phyloP scores from a whole-genome alignment of 2,797 vertebrate species.

The Gymnothorax javanicus region DNA sequence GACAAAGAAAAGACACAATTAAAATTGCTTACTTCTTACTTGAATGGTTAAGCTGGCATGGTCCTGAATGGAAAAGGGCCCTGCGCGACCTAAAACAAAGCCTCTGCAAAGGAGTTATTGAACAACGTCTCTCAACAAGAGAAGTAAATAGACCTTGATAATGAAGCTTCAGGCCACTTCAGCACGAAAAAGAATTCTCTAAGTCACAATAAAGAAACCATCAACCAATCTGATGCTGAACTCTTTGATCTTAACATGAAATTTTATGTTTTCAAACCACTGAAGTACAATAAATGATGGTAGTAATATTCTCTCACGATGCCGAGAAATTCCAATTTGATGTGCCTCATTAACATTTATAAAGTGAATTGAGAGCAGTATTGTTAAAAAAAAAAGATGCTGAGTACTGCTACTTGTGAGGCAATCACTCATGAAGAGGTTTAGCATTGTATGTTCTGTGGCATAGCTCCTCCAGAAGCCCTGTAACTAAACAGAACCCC shows the following conservation, averaged over 20 bases:
- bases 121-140: too few species aligned
- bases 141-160: too few species aligned
- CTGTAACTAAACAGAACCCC: background rate
- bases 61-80: too few species aligned
- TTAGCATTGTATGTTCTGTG: background rate
- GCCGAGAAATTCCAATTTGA: background rate
- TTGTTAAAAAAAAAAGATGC: background rate
- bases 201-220: background rate
- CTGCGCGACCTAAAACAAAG: too few species aligned
- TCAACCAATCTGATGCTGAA: background rate
- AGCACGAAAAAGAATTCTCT: background rate
- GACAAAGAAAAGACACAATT: too few species aligned
- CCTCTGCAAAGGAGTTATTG: too few species aligned
- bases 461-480: background rate
- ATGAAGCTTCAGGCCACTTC: too few species aligned
- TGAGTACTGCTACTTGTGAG: background rate
- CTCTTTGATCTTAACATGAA: background rate
- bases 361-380: background rate
- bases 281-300: background rate
- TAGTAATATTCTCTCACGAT: background rate
- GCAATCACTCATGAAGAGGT: background rate
- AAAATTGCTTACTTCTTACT: too few species aligned
- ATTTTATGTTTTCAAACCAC: background rate
- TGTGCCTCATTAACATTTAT: background rate
- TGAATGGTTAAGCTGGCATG: too few species aligned